Base-by-base conservation (phyloP, 1,140 invertebrate species). In the Papilio polyxenes region DNA sequence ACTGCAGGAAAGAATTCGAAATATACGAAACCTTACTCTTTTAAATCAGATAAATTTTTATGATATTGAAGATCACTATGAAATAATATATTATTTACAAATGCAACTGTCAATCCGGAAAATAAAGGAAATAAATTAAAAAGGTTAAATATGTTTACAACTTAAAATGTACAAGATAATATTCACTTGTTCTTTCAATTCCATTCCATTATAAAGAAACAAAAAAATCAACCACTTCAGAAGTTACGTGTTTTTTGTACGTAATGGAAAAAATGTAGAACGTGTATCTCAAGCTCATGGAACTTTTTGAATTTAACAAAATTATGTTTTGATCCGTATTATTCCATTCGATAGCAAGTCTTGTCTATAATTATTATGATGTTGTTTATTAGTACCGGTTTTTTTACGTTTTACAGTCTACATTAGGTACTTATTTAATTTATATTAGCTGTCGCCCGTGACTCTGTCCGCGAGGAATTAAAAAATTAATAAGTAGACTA, bases 281-380 rank as follows among this genome's bases (percentile, higher is more conserved):
- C 65, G 23, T 37, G 31, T 37, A 37, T 72, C 23, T 15, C 13
- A 37, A 37, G 13, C 5, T 72, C 6, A 72, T 37, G 65, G 65
- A 72, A 72, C 31, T 37, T 72, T 72, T 72, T 72, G 37, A 72
- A 72, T 62, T 7, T 8, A 37, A 11, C 11, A 15, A 37, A 7
- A 20, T n/a, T 72, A 7, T 72, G 65, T 72, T 72, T 72, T 72
- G 23, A 4, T 72, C 31, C 31, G 65, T 72, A 72, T 72, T 15
- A 40, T 72, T 72, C 65, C 65, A 72, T 72, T 72, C 23, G 23
- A 69, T 37, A 65, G 20, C 23, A 31, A 11, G 62, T 31, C 20
- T 31, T 6, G 31, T 37, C 31, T 13, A 72, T 72, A 72, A 72
- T 72, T 72, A 37, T 37, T 72, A 37, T 37, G 31, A 37, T 11